These are phyloP conservation scores for Callorhinus ursinus DNA, from an alignment of 2,113 vertebrate species.

Conservation along the genomic window DNA sequence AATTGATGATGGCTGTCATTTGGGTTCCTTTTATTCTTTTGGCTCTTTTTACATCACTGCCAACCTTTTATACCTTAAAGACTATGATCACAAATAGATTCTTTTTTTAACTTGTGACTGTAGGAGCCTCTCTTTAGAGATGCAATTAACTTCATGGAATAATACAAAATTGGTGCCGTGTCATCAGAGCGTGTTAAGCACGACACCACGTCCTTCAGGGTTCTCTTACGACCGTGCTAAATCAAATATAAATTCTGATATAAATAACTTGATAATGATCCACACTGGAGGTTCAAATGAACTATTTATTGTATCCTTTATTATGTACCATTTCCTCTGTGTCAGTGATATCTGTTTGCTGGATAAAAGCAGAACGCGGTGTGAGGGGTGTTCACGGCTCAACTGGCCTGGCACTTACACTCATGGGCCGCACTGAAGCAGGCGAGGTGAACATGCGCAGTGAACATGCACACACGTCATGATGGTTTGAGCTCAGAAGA, in stretches of 20 bases:
- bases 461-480: rapidly evolving
- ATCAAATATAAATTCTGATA: neutral
- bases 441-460: neutral
- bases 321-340: neutral
- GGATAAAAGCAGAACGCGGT: neutral
- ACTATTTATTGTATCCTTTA: neutral
- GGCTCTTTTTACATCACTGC: neutral
- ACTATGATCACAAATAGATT: neutral
- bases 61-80: neutral
- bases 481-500: neutral
- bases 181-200: neutral
- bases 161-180: neutral
- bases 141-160: neutral
- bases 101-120: neutral
- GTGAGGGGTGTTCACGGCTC: too few relatives aligned
- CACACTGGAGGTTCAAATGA: too few relatives aligned
- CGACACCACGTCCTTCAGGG: neutral
- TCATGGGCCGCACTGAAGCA: rapidly evolving
- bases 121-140: neutral
- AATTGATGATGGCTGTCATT: neutral
- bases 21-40: neutral
- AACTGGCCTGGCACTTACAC: neutral
- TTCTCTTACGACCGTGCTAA: neutral
- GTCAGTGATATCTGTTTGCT: neutral
- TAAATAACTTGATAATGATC: neutral